Evolutionary conservation across 2,888 invertebrate genomes (phyloP).

Genomic region (Sesamia inferens): DNA sequence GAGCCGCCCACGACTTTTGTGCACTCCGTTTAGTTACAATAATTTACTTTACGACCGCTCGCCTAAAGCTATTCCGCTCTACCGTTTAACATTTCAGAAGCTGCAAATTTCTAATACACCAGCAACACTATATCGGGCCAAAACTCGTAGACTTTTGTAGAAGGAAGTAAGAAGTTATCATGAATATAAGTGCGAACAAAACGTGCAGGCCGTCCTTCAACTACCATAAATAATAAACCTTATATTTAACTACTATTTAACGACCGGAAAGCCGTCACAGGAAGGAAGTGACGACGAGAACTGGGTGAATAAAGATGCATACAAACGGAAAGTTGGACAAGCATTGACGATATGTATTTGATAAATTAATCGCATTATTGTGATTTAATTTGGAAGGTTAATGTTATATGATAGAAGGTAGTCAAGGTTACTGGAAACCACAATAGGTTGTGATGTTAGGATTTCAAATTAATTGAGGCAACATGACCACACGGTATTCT

Average conservation of each 20-base stretch:
- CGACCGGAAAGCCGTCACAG: constrained; percentile 39
- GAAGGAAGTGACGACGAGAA: constrained; percentile 36
- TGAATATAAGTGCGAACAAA: background rate
- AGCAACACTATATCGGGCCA: constrained; percentile 1
- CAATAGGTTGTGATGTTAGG: constrained; percentile 5
- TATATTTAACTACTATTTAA: constrained; percentile 1
- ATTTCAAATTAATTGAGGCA: background rate
- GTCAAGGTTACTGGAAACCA: constrained; percentile 9
- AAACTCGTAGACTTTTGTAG: constrained; percentile 2
- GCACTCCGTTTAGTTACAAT: constrained; percentile 37
- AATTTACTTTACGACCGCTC: constrained; percentile 42
- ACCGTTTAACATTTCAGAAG: constrained; percentile 20
- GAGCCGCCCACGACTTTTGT: constrained; percentile 44
- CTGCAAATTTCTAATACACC: constrained; percentile 17
- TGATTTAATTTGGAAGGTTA: constrained; percentile 22
- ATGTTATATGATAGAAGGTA: background rate
- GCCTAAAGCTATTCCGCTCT: constrained; percentile 24
- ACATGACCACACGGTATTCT: background rate
- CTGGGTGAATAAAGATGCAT: constrained; percentile 26
- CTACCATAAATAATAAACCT: constrained; percentile 8
- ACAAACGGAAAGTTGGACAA: constrained; percentile 1
- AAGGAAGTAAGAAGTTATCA: background rate
- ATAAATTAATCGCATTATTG: constrained; percentile 15
- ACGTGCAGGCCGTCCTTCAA: background rate
- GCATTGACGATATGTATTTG: constrained; percentile 4